Base-by-base conservation (phyloP, 35 echinoderm and acorn worm genomes). In the Anneissia japonica region DNA sequence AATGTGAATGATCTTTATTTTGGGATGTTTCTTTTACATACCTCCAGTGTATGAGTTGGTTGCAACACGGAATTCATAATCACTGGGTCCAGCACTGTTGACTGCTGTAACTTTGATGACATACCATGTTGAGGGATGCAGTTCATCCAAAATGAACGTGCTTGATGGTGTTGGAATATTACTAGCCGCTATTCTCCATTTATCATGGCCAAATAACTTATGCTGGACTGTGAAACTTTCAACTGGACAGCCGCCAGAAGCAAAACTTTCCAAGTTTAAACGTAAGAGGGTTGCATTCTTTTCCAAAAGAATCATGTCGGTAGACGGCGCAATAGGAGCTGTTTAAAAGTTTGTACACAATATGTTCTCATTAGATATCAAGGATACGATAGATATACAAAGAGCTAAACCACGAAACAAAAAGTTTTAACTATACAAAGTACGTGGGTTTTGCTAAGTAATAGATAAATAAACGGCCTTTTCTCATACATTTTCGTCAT, bases 51-150 rank as follows among this genome's bases (percentile, higher is more conserved):
- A 94, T 35, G 92, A 87, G 13, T 79, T 89, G 0, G 96, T 94
- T 6, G 96, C 51, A 26, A 91, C 83, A 21, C 75, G 83, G 77
- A 91, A 87, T 37, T 91, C 73, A 30, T 94, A 84, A 34, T 84
- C 82, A 41, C 84, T 99, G 0, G 92, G 92, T n/a, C 96, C 91
- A 37, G 96, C 96, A 17, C 85, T 91, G 32, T 99, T 99, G 6
- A 91, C 89, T 16, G 96, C 91, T 34, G 96, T 99, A 2, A 99
- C 96, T 73, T 86, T 88, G 36, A 99, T 89, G 39, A 85, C 82
- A 55, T 94, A 94, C 89, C 92, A 93, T 34, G 96, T 90, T 76
- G 85, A 78, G 43, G 96, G 96, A 74, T 88, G 89, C 46, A 99
- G 55, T 72, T 76, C 87, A 37, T 90, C 55, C 28, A 99, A 83